These are phyloP conservation scores for Solea senegalensis DNA, from an alignment of 2,113 vertebrate species.

Conservation along the genomic window DNA sequence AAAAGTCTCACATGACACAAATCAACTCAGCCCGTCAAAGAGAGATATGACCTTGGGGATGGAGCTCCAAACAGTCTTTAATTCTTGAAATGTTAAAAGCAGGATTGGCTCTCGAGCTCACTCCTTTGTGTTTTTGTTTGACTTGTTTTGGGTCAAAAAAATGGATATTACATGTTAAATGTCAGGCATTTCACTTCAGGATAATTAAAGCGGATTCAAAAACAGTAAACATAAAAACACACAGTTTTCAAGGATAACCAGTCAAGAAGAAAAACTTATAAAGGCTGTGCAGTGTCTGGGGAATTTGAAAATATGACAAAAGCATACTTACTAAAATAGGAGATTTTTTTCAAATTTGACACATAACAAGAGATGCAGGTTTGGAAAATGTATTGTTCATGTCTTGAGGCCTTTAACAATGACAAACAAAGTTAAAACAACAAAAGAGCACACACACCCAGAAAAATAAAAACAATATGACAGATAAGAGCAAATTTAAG, in stretches of 20 bases:
- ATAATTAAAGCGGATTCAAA: neutral
- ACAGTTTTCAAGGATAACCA: neutral
- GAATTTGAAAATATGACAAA: too few relatives aligned
- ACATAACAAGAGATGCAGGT: too few relatives aligned
- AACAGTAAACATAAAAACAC: neutral
- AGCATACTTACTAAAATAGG: too few relatives aligned
- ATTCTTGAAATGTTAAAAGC: neutral
- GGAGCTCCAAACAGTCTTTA: neutral
- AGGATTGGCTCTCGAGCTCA: neutral
- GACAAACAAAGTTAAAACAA: neutral
- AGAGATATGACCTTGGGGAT: conserved; percentile 20
- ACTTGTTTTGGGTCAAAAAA: too few relatives aligned
- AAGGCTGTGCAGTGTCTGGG: too few relatives aligned
- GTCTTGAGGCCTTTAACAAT: too few relatives aligned
- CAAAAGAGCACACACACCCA: neutral
- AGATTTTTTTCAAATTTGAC: too few relatives aligned
- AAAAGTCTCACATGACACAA: neutral
- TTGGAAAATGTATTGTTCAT: too few relatives aligned
- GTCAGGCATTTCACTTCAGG: neutral
- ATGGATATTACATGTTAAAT: neutral
- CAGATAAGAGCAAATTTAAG: neutral
- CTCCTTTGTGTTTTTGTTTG: too few relatives aligned
- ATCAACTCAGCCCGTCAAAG: conserved; percentile 13
- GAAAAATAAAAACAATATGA: neutral
- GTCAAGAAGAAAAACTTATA: neutral